Conservation (phyloP, 2,888 invertebrate genomes). For the Anthoptus insignis region DNA sequence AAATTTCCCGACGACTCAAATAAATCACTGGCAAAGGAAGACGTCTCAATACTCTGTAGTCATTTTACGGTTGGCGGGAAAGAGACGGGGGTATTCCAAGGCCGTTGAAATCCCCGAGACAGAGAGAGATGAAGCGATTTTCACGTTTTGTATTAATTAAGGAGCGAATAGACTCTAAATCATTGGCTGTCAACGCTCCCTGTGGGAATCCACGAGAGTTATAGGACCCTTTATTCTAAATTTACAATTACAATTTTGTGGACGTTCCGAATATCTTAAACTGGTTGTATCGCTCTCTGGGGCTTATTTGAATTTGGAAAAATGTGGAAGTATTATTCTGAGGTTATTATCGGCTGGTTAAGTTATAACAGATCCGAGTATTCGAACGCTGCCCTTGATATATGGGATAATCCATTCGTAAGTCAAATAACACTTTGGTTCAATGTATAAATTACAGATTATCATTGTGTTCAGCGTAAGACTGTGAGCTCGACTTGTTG, state of each 20-base stretch:
- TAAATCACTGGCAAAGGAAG: constrained; percentile 78
- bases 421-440: constrained; percentile 32
- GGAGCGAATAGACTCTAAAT: constrained; percentile 80
- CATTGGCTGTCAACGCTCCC: constrained; percentile 84
- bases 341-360: constrained; percentile 31
- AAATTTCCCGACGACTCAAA: constrained; percentile 69
- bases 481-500: constrained; percentile 46
- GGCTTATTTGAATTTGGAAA: constrained; percentile 50
- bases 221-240: constrained; percentile 85
- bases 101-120: constrained; percentile 48
- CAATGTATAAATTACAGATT: constrained; percentile 16
- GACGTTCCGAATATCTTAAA: constrained; percentile 80
- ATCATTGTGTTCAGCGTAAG: not conserved
- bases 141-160: constrained; percentile 77
- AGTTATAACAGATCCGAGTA: constrained; percentile 15
- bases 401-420: constrained; percentile 27
- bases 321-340: constrained; percentile 34
- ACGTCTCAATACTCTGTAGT: constrained; percentile 78
- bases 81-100: constrained; percentile 53
- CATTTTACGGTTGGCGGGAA: constrained; percentile 63
- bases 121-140: constrained; percentile 64
- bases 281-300: constrained; percentile 70
- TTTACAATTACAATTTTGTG: constrained; percentile 85
- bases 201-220: constrained; percentile 85
- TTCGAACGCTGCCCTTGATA: constrained; percentile 20